Evolutionary conservation across 2,888 invertebrate genomes (phyloP).

Genomic region (Drosophila recens): DNA sequence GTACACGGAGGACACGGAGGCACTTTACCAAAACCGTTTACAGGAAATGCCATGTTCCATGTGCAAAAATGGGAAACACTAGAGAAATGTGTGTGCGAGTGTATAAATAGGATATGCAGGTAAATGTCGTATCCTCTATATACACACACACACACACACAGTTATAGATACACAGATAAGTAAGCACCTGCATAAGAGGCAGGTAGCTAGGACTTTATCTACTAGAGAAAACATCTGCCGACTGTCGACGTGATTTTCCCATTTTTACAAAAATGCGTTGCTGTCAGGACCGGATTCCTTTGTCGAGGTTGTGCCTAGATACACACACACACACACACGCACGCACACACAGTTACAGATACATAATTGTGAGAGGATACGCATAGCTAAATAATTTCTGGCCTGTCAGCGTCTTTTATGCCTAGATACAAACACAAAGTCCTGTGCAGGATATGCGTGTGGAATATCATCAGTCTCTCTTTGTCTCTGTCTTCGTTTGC

Average conservation of each 20-base stretch:
- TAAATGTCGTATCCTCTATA: slow-evolving; percentile 48
- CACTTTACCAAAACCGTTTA: slow-evolving; percentile 33
- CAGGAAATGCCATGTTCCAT: slow-evolving; percentile 68
- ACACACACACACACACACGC: slow-evolving; percentile 30
- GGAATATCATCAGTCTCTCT: slow-evolving; percentile 45
- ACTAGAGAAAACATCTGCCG: slow-evolving; percentile 72
- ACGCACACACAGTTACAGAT: background rate
- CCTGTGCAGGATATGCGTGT: slow-evolving; percentile 52
- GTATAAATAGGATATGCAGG: slow-evolving; percentile 73
- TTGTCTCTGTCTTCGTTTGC: slow-evolving; percentile 20
- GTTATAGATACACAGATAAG: slow-evolving; percentile 8
- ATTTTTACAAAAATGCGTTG: slow-evolving; percentile 56
- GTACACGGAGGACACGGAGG: slow-evolving; percentile 39
- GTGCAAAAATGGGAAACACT: slow-evolving; percentile 56
- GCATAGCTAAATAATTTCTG: slow-evolving; percentile 43
- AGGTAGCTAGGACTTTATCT: slow-evolving; percentile 68
- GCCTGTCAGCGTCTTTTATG: slow-evolving; percentile 61
- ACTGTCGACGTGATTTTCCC: slow-evolving; percentile 68
- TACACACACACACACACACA: slow-evolving; percentile 31
- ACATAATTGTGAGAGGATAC: slow-evolving; percentile 34
- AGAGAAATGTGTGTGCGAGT: slow-evolving; percentile 33
- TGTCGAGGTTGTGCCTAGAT: slow-evolving; percentile 66
- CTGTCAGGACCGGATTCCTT: slow-evolving; percentile 62
- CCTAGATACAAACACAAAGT: slow-evolving; percentile 30
- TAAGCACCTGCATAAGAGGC: slow-evolving; percentile 65